These are phyloP conservation scores for Muraenolepis orangiensis DNA, from an alignment of 2,797 vertebrate genomes.

Conservation along the genomic window DNA sequence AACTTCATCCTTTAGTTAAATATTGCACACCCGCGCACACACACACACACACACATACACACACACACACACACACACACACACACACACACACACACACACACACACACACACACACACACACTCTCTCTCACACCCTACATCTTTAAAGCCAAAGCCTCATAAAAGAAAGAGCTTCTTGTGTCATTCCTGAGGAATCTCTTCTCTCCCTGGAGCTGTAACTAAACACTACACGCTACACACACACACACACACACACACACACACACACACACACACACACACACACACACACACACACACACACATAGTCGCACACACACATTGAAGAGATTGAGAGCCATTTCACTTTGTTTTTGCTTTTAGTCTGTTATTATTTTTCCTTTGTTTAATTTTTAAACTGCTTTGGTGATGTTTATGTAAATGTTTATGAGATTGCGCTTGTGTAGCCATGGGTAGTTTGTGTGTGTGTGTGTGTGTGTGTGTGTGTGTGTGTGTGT, in stretches of 20 bases:
- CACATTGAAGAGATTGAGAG: not conserved
- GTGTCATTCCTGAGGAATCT: not conserved
- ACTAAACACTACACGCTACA: conserved; percentile 1
- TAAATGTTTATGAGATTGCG: not conserved
- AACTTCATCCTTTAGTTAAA: conserved; percentile 2
- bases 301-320: not conserved
- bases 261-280: not conserved
- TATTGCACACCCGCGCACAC: conserved; percentile 8
- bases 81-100: too few species aligned
- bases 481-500: too few species aligned
- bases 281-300: not conserved
- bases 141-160: conserved; percentile 1
- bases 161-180: not conserved
- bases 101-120: conserved; percentile 2
- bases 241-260: conserved; percentile 2
- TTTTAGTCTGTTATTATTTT: not conserved
- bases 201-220: conserved; percentile 1
- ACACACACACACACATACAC: conserved; percentile 4
- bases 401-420: too few species aligned
- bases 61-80: not conserved
- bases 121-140: not conserved
- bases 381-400: not conserved
- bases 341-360: not conserved
- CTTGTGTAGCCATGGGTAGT: not conserved
- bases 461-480: too few species aligned